Evolutionary conservation across 2,888 invertebrate genomes (phyloP).

Genomic region (Lymantria dispar): DNA sequence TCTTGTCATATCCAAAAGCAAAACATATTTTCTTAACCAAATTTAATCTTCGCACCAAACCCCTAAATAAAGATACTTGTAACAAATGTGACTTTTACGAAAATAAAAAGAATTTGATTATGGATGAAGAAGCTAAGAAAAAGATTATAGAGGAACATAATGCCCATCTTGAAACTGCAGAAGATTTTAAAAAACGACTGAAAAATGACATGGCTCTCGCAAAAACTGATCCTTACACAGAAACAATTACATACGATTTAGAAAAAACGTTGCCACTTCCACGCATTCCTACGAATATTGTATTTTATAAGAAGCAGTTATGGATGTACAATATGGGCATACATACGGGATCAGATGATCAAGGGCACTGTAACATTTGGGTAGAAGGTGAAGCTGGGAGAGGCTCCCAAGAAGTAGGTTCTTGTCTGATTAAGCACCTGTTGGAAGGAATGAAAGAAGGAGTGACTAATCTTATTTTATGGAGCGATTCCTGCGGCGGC

Average conservation of each 20-base stretch:
- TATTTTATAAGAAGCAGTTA: constrained; percentile 10
- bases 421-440: constrained; percentile 13
- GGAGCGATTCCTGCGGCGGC: constrained; percentile 2
- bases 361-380: constrained; percentile 16
- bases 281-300: constrained; percentile 12
- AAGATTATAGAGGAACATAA: constrained; percentile 9
- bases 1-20: constrained; percentile 6
- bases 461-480: constrained; percentile 1
- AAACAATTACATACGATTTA: constrained; percentile 10
- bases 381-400: constrained; percentile 20
- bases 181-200: constrained; percentile 8
- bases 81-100: constrained; percentile 8
- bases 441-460: constrained; percentile 8
- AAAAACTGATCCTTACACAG: constrained; percentile 6
- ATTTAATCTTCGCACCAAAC: constrained; percentile 1
- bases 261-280: constrained; percentile 12
- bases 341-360: constrained; percentile 13
- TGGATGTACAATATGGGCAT: constrained; percentile 15
- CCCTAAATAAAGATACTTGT: constrained; percentile 15
- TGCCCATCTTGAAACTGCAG: constrained; percentile 7
- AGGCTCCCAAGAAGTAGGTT: constrained; percentile 17
- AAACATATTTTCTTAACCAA: too few relatives aligned
- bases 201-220: constrained; percentile 11
- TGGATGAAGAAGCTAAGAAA: constrained; percentile 3
- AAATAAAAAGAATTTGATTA: constrained; percentile 7